Evolutionary conservation across 2,113 vertebrate genomes (phyloP).

Genomic region (Gymnocephalus cernua): DNA sequence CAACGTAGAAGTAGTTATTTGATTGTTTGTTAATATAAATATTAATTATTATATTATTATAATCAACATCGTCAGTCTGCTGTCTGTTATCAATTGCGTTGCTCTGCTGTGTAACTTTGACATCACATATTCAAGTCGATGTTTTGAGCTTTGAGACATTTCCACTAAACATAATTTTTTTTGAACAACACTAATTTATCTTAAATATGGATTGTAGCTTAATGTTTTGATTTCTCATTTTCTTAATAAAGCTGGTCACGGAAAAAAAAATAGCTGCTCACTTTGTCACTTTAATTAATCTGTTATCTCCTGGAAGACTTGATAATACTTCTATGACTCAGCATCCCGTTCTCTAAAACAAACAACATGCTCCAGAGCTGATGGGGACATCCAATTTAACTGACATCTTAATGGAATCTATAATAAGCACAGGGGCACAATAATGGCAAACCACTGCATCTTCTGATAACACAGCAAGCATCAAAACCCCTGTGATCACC

Average conservation of each 20-base stretch:
- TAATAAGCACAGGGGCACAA: slow-evolving; percentile 83
- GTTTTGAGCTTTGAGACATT: slow-evolving; percentile 32
- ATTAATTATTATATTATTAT: too few species aligned
- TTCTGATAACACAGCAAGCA: slow-evolving; percentile 76
- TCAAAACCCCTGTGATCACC: slow-evolving; percentile 76
- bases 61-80: slow-evolving; percentile 11
- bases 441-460: slow-evolving; percentile 79
- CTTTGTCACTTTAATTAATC: slow-evolving; percentile 81
- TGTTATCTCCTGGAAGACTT: slow-evolving; percentile 81
- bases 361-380: slow-evolving; percentile 82
- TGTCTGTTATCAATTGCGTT: slow-evolving; percentile 15
- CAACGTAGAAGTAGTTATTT: neutral
- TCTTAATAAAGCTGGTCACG: slow-evolving; percentile 46
- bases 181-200: slow-evolving; percentile 49
- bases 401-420: slow-evolving; percentile 88
- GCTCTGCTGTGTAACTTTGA: slow-evolving; percentile 27
- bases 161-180: slow-evolving; percentile 29
- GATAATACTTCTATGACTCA: slow-evolving; percentile 82
- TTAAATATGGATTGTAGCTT: slow-evolving; percentile 47
- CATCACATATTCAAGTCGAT: slow-evolving; percentile 45
- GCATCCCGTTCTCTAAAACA: slow-evolving; percentile 82
- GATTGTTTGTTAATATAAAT: neutral
- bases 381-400: slow-evolving; percentile 85
- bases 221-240: slow-evolving; percentile 63
- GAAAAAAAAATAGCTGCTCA: slow-evolving; percentile 46